Base-by-base conservation (phyloP, 2,797 vertebrate species). In the Morus bassanus region DNA sequence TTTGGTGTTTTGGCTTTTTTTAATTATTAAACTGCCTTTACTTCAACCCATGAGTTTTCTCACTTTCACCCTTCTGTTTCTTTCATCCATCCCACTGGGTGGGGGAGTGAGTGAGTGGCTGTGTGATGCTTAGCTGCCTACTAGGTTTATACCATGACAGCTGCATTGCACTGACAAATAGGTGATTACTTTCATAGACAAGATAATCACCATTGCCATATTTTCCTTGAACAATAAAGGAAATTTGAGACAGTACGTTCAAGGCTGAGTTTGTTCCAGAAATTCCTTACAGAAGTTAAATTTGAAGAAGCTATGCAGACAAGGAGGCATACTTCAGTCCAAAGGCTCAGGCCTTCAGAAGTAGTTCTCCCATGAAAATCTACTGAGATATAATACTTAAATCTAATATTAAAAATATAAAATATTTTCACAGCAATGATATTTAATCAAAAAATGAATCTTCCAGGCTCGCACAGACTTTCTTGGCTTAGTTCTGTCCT, bases 201-300 rank as follows among this genome's bases (percentile, higher is more conserved):
- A 23, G 0, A 19, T n/a, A 27, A 33, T 63, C 39, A 46, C 18
- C 0, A 0, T 11, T 88, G 2, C 8, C 8, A 6, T 25, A 17
- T 69, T 73, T 78, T 37, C 35, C 39, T 73, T 41, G 19, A 65
- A 61, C 4, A 69, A 4, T 22, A 72, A 63, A 67, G 24, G 19
- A 85, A 56, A 61, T 65, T 79, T 83, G 63, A 82, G 69, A 30
- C 4, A 53, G 5, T 27, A 22, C 6, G 18, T n/a, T 45, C 22
- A 68, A 75, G 50, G 18, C 2, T 65, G 45, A n/a, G 5, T 23
- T 76, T 69, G 24, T 61, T 60, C 31, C 27, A 77, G 35, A 75
- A 93, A 68, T 84, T 80, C 33, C 22, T 54, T 67, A 39, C 2
- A 51, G 22, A 61, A 51, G 2, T 54, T 39, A 31, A 59, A 80